Base-by-base conservation (phyloP, 2,113 vertebrate genomes). In the Forbesichthys papilliferus region DNA sequence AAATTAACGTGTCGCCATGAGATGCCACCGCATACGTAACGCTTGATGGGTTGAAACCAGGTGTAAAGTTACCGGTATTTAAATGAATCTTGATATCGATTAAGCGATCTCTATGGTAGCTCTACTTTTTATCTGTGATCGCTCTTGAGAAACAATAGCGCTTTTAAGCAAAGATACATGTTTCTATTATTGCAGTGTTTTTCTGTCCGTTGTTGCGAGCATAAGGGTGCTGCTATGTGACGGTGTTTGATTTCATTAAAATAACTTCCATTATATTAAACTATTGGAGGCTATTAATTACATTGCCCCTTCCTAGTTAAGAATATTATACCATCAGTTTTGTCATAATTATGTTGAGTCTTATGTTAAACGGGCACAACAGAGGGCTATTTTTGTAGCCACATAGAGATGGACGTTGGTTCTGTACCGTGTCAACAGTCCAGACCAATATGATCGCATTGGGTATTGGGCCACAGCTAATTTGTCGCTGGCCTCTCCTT, bases 401-500 rank as follows among this genome's bases (percentile, higher is more conserved):
- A 42, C 61, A 33, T 56, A 66, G 9, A 18, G 52, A 66, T 86
- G 82, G 74, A 75, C 57, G 54, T 63, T 56, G 72, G 69, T 42
- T 70, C 18, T 18, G 57, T 67, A 67, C 27, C 27, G 27, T 27
- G 53, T 54, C 62, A 9, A 27, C 10, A 9, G 56, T 34, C 56
- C 48, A 9, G n/a, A 42, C 36, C 53, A 57, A n/a, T 16, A 47
- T 71, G 62, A 64, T 68, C 68, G 69, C 3, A 69, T 27, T 75
- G 57, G 59, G 48, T 78, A 72, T 61, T 68, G 71, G 61, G 20
- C 46, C 71, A 72, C 51, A 6, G 69, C 56, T 61, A 83, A 75
- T 27, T 86, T 83, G 84, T 80, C 77, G 70, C 77, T 70, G 64
- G 46, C 81, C 81, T 80, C 68, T 78, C 64, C 68, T 79, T 65